Conservation (phyloP, 53 echinoderm and acorn worm genomes). For the Crossaster papposus region DNA sequence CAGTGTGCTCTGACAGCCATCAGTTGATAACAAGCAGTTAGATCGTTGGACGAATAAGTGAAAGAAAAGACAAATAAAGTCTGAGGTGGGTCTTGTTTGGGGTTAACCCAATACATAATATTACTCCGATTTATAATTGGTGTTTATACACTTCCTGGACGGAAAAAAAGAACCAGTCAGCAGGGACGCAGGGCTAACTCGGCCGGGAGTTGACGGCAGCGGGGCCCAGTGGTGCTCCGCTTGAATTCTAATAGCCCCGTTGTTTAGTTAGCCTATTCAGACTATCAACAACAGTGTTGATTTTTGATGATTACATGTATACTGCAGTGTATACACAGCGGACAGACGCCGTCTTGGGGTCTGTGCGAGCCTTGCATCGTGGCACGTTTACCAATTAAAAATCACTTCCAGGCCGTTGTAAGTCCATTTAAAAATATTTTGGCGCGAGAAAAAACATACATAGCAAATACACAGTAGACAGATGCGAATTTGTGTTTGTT, state of each 20-base stretch:
- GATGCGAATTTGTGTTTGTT: constrained; percentile 21
- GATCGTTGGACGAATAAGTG: not conserved
- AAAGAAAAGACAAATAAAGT: not conserved
- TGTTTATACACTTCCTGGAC: constrained; percentile 7
- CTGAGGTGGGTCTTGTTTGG: not conserved
- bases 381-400: constrained; percentile 47
- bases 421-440: constrained; percentile 22
- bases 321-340: constrained; percentile 33
- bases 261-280: constrained; percentile 59
- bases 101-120: constrained; percentile 18
- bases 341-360: not conserved
- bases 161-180: not conserved
- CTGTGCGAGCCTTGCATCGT: not conserved
- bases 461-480: not conserved
- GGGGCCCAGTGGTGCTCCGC: constrained; percentile 18
- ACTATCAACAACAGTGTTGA: constrained; percentile 23
- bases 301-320: constrained; percentile 59
- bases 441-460: not conserved
- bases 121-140: not conserved
- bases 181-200: constrained; percentile 9
- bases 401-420: not conserved
- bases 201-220: constrained; percentile 34
- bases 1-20: too few species aligned
- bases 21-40: not conserved
- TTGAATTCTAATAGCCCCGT: constrained; percentile 4